phyloP scores from a whole-genome alignment of 2,888 invertebrate species.

The Drosophila picticornis region DNA sequence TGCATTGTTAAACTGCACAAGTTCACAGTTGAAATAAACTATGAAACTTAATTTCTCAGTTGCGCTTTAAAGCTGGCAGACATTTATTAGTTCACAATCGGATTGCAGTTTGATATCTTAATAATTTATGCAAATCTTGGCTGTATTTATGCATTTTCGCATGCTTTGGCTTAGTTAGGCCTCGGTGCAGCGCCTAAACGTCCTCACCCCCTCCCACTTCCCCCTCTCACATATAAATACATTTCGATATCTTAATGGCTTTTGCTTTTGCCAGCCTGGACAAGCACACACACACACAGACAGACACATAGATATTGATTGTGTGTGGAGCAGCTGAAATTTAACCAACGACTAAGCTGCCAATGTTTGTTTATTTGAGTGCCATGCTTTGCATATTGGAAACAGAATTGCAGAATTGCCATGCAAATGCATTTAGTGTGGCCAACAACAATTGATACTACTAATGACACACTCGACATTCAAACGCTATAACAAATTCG shows the following conservation, averaged over 20 bases:
- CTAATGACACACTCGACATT: neutral
- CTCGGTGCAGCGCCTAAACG: neutral
- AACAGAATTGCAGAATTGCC: conserved; percentile 50
- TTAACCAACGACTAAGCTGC: conserved; percentile 25
- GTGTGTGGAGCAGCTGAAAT: conserved; percentile 22
- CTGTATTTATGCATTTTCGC: neutral
- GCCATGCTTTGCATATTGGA: conserved; percentile 64
- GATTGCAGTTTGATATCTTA: neutral
- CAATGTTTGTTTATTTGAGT: conserved; percentile 62
- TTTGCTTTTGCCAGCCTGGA: conserved; percentile 25
- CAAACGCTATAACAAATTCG: neutral
- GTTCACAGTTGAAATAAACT: neutral
- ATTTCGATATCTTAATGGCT: conserved; percentile 31
- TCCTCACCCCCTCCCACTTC: neutral
- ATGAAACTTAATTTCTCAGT: neutral
- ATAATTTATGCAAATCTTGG: conserved; percentile 22
- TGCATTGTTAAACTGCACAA: neutral
- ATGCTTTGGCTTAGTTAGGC: neutral
- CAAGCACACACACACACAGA: conserved; percentile 19
- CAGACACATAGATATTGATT: conserved; percentile 37
- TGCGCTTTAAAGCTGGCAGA: neutral
- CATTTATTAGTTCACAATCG: neutral
- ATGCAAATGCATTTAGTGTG: conserved; percentile 43
- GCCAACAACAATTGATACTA: neutral
- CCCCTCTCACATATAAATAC: neutral